Percentiles rank a stretch among this genome's conserved stretches.
phyloP scores from a whole-genome alignment of 2,888 invertebrate species.

The Stratiomys singularior region DNA sequence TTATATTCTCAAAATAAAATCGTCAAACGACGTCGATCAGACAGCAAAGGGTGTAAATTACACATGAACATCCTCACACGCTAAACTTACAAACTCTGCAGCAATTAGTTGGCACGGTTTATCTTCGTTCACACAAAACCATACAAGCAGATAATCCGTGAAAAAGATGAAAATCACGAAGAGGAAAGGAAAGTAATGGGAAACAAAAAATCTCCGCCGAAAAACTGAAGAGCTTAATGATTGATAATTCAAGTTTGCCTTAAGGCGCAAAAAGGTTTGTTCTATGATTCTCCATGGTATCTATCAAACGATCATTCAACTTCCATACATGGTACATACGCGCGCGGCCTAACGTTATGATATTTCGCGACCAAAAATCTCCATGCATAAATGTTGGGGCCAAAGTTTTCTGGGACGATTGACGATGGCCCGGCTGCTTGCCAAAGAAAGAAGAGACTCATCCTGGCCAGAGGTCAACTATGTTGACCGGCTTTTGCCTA shows the following conservation, averaged over 20 bases:
- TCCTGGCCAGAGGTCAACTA: constrained; percentile 33
- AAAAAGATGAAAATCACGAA: constrained; percentile 36
- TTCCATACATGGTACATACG: neutral
- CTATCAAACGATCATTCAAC: constrained; percentile 44
- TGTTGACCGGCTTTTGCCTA: constrained; percentile 26
- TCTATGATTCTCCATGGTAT: constrained; percentile 5
- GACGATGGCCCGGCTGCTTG: neutral
- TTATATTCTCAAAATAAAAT: too few species aligned
- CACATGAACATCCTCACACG: neutral
- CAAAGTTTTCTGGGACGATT: constrained; percentile 23
- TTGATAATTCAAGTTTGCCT: constrained; percentile 41
- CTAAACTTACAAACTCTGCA: neutral
- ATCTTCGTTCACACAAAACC: constrained; percentile 18
- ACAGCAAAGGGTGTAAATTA: neutral
- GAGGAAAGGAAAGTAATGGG: constrained; percentile 41
- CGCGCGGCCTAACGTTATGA: neutral
- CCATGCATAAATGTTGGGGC: neutral
- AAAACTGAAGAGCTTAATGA: constrained; percentile 34
- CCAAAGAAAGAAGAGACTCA: neutral
- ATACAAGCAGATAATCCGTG: constrained; percentile 14
- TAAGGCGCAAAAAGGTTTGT: neutral
- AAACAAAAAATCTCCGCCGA: neutral
- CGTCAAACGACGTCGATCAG: neutral
- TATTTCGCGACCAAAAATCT: neutral
- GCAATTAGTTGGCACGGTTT: constrained; percentile 41